Evolutionary conservation across 2,113 vertebrate genomes (phyloP).

Genomic region (Aythya baeri): DNA sequence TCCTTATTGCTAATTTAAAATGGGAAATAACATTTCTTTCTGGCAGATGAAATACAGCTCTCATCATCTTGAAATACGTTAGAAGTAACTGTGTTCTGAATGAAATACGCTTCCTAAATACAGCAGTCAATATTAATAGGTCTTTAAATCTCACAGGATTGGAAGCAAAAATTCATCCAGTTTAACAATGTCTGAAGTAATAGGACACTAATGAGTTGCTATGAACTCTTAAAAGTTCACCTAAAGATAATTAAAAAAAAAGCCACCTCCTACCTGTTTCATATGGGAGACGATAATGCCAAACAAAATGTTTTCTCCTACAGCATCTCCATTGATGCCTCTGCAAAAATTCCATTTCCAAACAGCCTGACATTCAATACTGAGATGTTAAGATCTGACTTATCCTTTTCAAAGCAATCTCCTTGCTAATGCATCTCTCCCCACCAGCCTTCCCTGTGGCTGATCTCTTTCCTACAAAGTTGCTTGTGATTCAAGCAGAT

Average conservation of each 20-base stretch:
- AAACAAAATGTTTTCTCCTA: neutral
- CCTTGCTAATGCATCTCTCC: constrained; percentile 37
- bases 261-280: neutral
- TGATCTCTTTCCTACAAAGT: constrained; percentile 33
- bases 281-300: neutral
- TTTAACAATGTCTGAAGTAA: neutral
- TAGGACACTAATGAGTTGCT: neutral
- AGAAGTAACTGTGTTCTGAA: neutral
- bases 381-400: constrained; percentile 44
- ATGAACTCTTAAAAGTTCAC: neutral
- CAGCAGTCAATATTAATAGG: neutral
- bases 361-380: constrained; percentile 46
- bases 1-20: neutral
- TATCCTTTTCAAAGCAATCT: constrained; percentile 35
- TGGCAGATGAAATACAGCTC: neutral
- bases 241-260: neutral
- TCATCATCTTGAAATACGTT: accelerated
- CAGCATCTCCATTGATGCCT: neutral
- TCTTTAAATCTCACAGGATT: neutral
- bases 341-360: neutral
- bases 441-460: constrained; percentile 1
- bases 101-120: neutral
- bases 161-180: constrained; percentile 9
- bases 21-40: neutral
- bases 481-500: constrained; percentile 49